A percentile compares a stretch with the other conserved stretches of the same genome.
These are phyloP conservation scores for Idaea dimidiata DNA, from an alignment of 2,888 invertebrate species.

Conservation along the genomic window DNA sequence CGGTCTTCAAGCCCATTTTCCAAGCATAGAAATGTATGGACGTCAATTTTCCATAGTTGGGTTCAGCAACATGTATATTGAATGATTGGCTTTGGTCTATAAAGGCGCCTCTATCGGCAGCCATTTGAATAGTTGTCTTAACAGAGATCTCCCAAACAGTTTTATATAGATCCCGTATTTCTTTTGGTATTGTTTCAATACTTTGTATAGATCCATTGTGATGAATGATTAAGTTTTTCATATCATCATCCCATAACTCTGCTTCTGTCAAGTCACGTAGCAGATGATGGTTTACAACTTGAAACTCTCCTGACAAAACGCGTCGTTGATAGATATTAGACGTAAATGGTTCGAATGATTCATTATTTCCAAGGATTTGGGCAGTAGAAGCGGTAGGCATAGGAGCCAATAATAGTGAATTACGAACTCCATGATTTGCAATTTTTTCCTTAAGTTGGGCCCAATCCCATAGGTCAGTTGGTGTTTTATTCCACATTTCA, in stretches of 20 bases:
- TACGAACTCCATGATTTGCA: conserved; percentile 92
- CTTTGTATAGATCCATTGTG: conserved; percentile 96
- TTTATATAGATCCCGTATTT: conserved; percentile 93
- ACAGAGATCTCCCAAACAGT: conserved; percentile 99
- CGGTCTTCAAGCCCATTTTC: conserved; percentile 98
- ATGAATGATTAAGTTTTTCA: conserved; percentile 96
- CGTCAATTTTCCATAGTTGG: conserved; percentile 95
- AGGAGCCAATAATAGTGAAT: conserved; percentile 95
- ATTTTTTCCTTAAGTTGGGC: conserved; percentile 89
- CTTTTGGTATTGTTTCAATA: conserved; percentile 90
- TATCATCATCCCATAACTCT: conserved; percentile 95
- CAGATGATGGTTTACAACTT: conserved; percentile 97
- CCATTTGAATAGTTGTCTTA: conserved; percentile 96
- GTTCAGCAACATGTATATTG: conserved; percentile 97
- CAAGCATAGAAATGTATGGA: conserved; percentile 99
- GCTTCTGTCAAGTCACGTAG: conserved; percentile 94
- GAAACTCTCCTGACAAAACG: conserved; percentile 97
- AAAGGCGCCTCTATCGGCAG: conserved; percentile 97
- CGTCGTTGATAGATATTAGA: conserved; percentile 97
- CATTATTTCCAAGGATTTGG: conserved; percentile 99
- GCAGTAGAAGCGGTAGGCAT: conserved; percentile 99
- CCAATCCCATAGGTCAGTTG: conserved; percentile 96
- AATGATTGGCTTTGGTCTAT: conserved; percentile 99
- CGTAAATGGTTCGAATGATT: conserved; percentile 98
- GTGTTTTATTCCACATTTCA: conserved; percentile 97